phyloP scores from a whole-genome alignment of 2,888 invertebrate genomes.

The Hemistola chrysoprasaria region DNA sequence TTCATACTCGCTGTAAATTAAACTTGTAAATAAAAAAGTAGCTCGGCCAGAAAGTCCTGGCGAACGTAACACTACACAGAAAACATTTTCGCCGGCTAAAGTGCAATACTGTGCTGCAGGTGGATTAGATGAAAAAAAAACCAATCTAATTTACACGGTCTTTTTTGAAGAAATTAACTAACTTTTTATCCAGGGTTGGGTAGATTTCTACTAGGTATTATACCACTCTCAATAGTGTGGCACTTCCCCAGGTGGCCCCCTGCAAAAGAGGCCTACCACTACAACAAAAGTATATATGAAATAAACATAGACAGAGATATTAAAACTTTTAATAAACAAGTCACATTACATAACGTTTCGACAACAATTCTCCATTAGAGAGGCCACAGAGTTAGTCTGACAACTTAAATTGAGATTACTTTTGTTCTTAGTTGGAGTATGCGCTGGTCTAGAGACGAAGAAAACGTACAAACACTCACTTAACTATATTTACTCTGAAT shows the following conservation, averaged over 20 bases:
- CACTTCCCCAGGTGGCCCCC: too few species aligned
- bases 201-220: too few species aligned
- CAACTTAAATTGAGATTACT: slow-evolving; percentile 21
- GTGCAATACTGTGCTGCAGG: slow-evolving; percentile 26
- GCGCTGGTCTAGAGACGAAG: background rate
- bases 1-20: slow-evolving; percentile 7
- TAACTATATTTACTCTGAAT: too few species aligned
- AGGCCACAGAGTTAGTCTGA: background rate
- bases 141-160: too few species aligned
- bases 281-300: too few species aligned
- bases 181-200: too few species aligned
- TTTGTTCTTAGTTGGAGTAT: background rate
- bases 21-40: slow-evolving; percentile 14
- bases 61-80: slow-evolving; percentile 9
- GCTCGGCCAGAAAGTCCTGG: slow-evolving; percentile 10
- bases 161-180: too few species aligned
- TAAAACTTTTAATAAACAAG: too few species aligned
- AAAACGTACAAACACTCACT: too few species aligned
- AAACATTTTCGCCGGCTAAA: slow-evolving; percentile 22
- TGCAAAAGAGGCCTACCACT: too few species aligned
- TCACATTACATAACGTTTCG: background rate
- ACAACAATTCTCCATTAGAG: slow-evolving; percentile 12
- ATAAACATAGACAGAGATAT: too few species aligned
- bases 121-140: slow-evolving; percentile 23
- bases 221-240: too few species aligned